Evolutionary conservation across 2,113 vertebrate species (phyloP).

Genomic region (Candoia aspera): DNA sequence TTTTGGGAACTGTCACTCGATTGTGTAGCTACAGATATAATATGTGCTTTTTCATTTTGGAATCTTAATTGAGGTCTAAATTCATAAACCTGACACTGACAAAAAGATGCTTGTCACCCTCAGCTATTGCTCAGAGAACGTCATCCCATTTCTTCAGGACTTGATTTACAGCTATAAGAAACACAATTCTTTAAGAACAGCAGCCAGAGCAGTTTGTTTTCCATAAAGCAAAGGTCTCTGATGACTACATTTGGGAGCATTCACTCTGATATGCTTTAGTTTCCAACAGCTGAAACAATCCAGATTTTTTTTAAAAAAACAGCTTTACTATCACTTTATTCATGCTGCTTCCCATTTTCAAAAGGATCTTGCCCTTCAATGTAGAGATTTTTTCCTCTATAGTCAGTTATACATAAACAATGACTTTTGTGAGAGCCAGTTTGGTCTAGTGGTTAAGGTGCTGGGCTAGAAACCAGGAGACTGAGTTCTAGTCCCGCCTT

Average conservation of each 20-base stretch:
- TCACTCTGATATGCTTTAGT: conserved; percentile 67
- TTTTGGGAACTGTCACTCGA: conserved; percentile 41
- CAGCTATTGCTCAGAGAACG: conserved; percentile 64
- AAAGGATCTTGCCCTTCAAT: conserved; percentile 65
- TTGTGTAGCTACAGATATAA: conserved; percentile 11
- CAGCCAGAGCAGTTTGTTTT: conserved; percentile 65
- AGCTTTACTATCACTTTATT: conserved; percentile 57
- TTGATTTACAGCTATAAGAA: conserved; percentile 73
- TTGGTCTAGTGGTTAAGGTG: too few species aligned
- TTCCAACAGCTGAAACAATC: conserved; percentile 70
- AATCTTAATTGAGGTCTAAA: conserved; percentile 72
- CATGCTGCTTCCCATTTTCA: conserved; percentile 62
- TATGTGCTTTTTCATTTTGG: conserved; percentile 57
- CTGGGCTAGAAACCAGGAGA: too few species aligned
- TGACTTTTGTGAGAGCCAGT: too few species aligned
- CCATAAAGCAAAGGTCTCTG: conserved; percentile 73
- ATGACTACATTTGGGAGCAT: conserved; percentile 64
- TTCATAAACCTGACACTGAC: conserved; percentile 59
- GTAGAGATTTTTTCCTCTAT: conserved; percentile 60
- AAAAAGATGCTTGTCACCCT: conserved; percentile 58
- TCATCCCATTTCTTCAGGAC: conserved; percentile 63
- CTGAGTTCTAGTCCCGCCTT: too few species aligned
- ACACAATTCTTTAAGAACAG: conserved; percentile 65
- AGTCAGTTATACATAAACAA: conserved; percentile 70
- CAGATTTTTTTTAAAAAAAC: conserved; percentile 51